A percentile compares a stretch with the other conserved stretches of the same genome.
Conservation (phyloP, 2,113 vertebrate species). For the Cygnus buccinator region DNA sequence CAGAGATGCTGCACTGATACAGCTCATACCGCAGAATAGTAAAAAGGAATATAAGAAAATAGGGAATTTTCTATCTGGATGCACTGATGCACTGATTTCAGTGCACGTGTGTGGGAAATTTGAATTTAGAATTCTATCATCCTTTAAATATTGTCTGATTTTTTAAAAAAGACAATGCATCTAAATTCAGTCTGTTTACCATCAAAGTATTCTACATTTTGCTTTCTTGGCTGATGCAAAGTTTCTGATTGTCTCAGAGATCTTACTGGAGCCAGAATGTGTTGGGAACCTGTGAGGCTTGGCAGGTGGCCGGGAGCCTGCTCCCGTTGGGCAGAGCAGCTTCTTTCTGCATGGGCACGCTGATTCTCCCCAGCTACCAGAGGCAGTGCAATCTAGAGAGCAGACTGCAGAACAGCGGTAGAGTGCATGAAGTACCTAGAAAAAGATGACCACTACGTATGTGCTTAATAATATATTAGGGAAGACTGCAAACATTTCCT, state of each 20-base stretch:
- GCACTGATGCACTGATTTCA: neutral
- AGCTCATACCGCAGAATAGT: neutral
- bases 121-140: neutral
- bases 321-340: accelerated
- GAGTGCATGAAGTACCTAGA: neutral
- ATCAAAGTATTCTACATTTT: neutral
- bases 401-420: neutral
- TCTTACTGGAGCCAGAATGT: neutral
- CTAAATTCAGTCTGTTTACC: neutral
- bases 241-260: neutral
- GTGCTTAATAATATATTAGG: neutral
- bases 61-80: neutral
- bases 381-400: neutral
- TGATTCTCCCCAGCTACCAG: neutral
- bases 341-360: neutral
- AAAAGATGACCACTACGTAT: neutral
- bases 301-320: neutral
- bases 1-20: neutral
- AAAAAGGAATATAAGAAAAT: neutral
- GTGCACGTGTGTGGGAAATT: neutral
- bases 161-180: neutral
- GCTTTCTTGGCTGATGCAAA: neutral
- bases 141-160: neutral
- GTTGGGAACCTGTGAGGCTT: neutral
- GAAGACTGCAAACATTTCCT: neutral